Evolutionary conservation across 2,888 invertebrate species (phyloP), one percentile per base, ranked within the genome.

Genomic region (Drosophila mulleri): DNA sequence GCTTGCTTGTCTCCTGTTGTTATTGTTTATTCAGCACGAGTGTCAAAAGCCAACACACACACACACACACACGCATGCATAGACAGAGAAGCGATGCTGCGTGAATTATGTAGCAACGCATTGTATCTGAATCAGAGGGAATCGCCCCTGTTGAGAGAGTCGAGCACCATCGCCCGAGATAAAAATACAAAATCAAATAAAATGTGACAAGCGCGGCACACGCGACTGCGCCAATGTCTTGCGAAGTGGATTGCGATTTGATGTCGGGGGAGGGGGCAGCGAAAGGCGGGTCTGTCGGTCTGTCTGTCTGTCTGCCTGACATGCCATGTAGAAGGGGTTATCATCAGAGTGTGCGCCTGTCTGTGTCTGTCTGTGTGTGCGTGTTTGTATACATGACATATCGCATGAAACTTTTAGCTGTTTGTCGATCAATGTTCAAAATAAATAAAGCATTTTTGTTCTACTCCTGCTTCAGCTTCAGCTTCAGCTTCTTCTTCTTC

Each of bases 151-250:
- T 14, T 26, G 26, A 14, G 1, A 26, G 37, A 23, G 35, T 23
- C 47, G 26, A 9, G 12, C 6, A 29, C 29, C 6, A 2, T 2
- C 8, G 44, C 65, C 58, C 45, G 42, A 65, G 62, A 78, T 64
- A 60, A 58, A 83, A 76, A 76, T 80, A 74, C 50, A 80, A 80
- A 79, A 82, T 72, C 72, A 79, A 84, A 81, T 73, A 72, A 79
- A 75, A 73, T 67, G 69, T 70, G 83, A 60, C 78, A 80, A 58
- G 63, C 47, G 59, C 48, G 59, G 50, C 59, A 61, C 72, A 75
- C 72, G 69, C 75, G 70, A 77, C 58, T 71, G 58, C 65, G 64
- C 75, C 75, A 72, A 75, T 72, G 72, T 60, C 75, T 76, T 62
- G 57, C 45, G 35, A 75, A 71, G 54, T 71, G 64, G 59, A 75